A percentile compares a stretch with the other conserved stretches of the same genome.
Conservation (phyloP, 2,113 vertebrate species). For the Cygnus atratus region DNA sequence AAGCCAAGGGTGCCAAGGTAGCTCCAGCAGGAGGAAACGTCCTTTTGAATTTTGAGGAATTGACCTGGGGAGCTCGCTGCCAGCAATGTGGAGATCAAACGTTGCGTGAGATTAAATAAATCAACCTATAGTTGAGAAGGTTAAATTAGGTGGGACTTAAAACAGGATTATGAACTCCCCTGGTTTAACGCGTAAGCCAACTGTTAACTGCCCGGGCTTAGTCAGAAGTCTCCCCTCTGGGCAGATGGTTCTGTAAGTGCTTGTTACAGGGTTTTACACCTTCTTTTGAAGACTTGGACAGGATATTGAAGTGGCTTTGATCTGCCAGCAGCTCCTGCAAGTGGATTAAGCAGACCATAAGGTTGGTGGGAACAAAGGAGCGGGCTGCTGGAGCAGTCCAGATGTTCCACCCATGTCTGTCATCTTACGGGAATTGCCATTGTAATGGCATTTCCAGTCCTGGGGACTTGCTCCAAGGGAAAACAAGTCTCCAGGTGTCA, state of each 20-base stretch:
- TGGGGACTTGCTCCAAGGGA: neutral
- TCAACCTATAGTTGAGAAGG: constrained; percentile 48
- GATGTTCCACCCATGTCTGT: neutral
- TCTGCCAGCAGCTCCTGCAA: constrained; percentile 18
- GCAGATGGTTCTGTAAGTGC: constrained; percentile 31
- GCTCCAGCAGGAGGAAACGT: neutral
- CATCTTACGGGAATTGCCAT: neutral
- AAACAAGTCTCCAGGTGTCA: neutral
- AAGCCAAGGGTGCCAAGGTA: neutral
- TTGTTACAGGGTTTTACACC: constrained; percentile 33
- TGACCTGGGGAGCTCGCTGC: neutral
- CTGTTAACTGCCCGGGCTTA: constrained; percentile 53
- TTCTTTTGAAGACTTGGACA: constrained; percentile 31
- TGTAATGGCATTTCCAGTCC: neutral
- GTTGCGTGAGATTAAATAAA: constrained; percentile 28
- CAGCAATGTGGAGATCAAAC: neutral
- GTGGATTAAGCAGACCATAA: neutral
- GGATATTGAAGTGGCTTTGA: constrained; percentile 49
- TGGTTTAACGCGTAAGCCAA: constrained; percentile 34
- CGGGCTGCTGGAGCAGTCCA: neutral
- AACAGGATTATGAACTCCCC: constrained; percentile 19
- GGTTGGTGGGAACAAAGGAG: constrained; percentile 14
- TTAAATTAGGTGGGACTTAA: constrained; percentile 57
- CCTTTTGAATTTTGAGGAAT: neutral
- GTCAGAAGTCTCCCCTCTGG: constrained; percentile 38